Evolutionary conservation across 2,888 invertebrate species (phyloP).

Genomic region (Clunio marinus): DNA sequence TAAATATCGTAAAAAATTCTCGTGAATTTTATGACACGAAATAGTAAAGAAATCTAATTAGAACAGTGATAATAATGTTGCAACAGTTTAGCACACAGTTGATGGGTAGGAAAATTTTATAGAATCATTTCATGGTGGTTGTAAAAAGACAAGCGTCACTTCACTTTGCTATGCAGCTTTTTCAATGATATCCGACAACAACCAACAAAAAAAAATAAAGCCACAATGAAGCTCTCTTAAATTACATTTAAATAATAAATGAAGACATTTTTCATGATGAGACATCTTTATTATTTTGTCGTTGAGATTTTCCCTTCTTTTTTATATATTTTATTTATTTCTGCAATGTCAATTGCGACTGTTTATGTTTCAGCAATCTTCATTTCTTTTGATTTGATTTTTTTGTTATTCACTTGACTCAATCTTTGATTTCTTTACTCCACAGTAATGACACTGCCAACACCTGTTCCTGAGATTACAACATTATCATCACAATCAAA

Average conservation of each 20-base stretch:
- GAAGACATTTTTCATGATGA: constrained; percentile 24
- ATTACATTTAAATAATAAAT: constrained; percentile 33
- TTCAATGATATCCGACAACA: background rate
- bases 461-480: constrained; percentile 37
- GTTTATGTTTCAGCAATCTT: background rate
- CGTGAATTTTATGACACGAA: background rate
- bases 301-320: background rate
- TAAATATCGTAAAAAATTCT: background rate
- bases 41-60: background rate
- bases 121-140: background rate
- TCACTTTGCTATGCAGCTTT: background rate
- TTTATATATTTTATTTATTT: background rate
- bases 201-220: background rate
- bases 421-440: too few species aligned
- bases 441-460: constrained; percentile 22
- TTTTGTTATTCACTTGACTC: background rate
- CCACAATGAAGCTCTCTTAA: constrained; percentile 4
- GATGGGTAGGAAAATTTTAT: too few species aligned
- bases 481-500: constrained; percentile 36
- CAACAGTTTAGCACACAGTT: too few species aligned
- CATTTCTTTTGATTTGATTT: background rate
- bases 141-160: background rate
- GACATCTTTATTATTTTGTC: constrained; percentile 23
- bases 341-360: background rate
- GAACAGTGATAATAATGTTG: too few species aligned